phyloP scores from a whole-genome alignment of 2,888 invertebrate species.

The Idaea dimidiata region DNA sequence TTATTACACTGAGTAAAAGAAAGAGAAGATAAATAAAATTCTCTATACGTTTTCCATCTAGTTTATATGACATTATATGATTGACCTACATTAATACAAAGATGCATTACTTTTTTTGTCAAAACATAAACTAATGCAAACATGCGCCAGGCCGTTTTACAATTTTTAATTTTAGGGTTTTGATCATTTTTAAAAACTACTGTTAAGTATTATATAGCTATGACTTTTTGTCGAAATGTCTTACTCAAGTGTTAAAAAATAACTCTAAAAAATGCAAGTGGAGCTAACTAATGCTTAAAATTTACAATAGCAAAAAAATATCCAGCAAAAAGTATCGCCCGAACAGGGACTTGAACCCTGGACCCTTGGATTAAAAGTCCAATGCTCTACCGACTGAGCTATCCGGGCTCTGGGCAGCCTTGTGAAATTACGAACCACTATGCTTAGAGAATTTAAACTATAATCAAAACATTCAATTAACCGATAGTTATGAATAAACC shows the following conservation, averaged over 20 bases:
- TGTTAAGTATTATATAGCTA: too few species aligned
- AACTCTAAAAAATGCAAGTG: conserved; percentile 12
- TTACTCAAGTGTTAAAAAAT: conserved; percentile 7
- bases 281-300: not conserved
- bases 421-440: conserved; percentile 35
- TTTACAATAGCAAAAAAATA: not conserved
- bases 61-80: too few species aligned
- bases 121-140: not conserved
- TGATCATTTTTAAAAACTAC: too few species aligned
- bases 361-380: conserved; percentile 82
- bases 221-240: too few species aligned
- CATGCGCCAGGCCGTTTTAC: too few species aligned
- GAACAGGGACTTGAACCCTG: conserved; percentile 82
- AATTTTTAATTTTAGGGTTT: too few species aligned
- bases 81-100: too few species aligned
- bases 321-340: conserved; percentile 55
- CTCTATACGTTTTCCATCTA: too few species aligned
- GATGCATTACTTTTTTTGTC: not conserved
- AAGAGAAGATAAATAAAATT: too few species aligned
- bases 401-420: conserved; percentile 63
- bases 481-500: too few species aligned
- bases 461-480: not conserved
- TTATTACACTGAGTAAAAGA: not conserved
- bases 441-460: not conserved
- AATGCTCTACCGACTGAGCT: conserved; percentile 82